Base-by-base conservation (phyloP, 2,888 invertebrate genomes). In the Bellardia pandia region DNA sequence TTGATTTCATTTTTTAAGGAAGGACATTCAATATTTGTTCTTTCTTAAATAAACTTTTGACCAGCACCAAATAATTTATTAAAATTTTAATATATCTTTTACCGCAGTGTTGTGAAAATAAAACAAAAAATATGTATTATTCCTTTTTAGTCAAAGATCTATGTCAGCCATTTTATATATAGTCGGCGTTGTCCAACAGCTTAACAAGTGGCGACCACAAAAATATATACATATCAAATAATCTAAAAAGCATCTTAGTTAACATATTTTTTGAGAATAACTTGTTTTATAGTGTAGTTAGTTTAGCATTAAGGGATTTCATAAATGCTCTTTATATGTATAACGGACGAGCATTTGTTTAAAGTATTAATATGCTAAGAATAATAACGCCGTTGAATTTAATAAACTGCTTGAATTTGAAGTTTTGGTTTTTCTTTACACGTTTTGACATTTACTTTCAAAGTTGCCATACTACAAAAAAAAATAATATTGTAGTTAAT, bases 51-150 rank as follows among this genome's bases (percentile, higher is more conserved):
- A 48, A 51, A 75, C 16, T 37, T 56, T 56, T 48, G 40, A 33
- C 53, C 30, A 48, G 16, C 16, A 69, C 64, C 23, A 77, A 62
- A 62, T 23, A 60, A 72, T 56, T 81, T 77, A 56, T 75, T 81
- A 71, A 42, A 74, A 48, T 33, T 71, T 48, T 71, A 81, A 81
- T 45, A 66, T 74, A 45, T 60, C 53, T 81, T 76, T 74, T 71
- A 71, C 64, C 48, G 62, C 48, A 74, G 76, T 81, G 75, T 79
- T 77, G 79, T 79, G 83, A 75, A 79, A 86, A 86, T 79, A 86
- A 79, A 83, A 79, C 53, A 75, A 85, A 79, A 58, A 74, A 60
- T 87, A 84, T 79, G 71, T 86, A 87, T 82, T 85, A 81, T 81
- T 80, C 58, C 76, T 86, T 74, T 74, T 53, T 51, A 45, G 9